Evolutionary conservation across 2,888 invertebrate species (phyloP).

Genomic region (Tenthredo livida): DNA sequence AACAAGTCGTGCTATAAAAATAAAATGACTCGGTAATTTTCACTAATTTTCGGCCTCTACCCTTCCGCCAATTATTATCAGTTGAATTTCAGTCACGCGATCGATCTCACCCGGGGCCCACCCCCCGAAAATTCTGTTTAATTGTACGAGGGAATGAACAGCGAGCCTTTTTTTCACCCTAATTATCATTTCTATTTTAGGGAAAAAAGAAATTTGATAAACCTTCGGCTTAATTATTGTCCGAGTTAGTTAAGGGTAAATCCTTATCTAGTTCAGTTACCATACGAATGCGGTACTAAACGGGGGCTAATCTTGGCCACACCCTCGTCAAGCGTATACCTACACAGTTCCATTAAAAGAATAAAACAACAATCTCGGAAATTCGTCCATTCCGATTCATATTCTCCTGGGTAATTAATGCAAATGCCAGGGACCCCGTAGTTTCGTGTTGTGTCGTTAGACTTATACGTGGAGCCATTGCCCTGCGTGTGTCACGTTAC

Average conservation of each 20-base stretch:
- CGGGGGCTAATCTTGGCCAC: slow-evolving; percentile 42
- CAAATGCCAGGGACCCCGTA: slow-evolving; percentile 40
- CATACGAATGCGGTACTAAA: slow-evolving; percentile 51
- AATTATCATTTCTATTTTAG: neutral
- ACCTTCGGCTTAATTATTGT: neutral
- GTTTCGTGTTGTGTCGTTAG: slow-evolving; percentile 16
- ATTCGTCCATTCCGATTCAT: slow-evolving; percentile 51
- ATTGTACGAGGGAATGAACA: neutral
- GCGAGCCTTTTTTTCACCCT: neutral
- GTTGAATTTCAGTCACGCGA: neutral
- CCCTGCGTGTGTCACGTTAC: neutral
- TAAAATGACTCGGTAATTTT: neutral
- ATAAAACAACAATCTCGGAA: slow-evolving; percentile 33
- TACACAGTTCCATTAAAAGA: slow-evolving; percentile 20
- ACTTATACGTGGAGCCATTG: slow-evolving; percentile 10
- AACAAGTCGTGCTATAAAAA: neutral
- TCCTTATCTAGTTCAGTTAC: slow-evolving; percentile 51
- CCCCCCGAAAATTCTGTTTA: neutral
- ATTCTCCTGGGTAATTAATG: slow-evolving; percentile 51
- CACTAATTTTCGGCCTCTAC: neutral
- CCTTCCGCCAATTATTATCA: neutral
- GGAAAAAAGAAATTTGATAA: neutral
- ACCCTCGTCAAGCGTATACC: slow-evolving; percentile 44
- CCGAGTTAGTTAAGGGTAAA: slow-evolving; percentile 20
- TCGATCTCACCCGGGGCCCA: neutral